Base-by-base conservation (phyloP, 2,113 vertebrate species). In the Eclectus roratus region DNA sequence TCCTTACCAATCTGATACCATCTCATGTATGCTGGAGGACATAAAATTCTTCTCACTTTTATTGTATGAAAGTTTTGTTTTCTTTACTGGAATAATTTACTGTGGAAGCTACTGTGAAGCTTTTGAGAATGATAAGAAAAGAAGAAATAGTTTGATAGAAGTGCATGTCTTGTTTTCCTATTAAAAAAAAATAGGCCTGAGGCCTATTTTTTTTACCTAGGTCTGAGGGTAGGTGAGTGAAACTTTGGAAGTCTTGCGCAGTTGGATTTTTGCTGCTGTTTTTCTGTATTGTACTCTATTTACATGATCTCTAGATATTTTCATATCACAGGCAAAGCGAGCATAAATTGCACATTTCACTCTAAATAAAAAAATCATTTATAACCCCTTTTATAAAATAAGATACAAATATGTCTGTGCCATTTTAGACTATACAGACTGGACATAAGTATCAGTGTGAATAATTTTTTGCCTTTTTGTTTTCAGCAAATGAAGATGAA, bases 401-500 rank as follows among this genome's bases (percentile, higher is more conserved):
- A 80, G 13, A 44, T 88, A 35, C 31, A 86, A 78, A 11, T 80
- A 73, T 52, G 13, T 47, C 35, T 70, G 13, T 88, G 65, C 43
- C 23, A 11, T 65, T 86, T 84, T 65, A 70, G 31, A 49, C 28
- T 65, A 27, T 29, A 71, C 74, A 77, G 46, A 82, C 28, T 39
- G 64, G 44, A 83, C 11, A 24, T 83, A 77, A 85, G 55, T 25
- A 28, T 65, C 41, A 68, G 17, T 52, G 24, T 63, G 35, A 81
- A 89, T 95, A 46, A 89, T 76, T 70, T 77, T 10, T 78, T 82
- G 9, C 39, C 39, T 95, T 79, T 76, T 98, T 49, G 46, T 95
- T 98, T 97, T 70, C 55, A 98, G 98, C 85, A 85, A 93, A 60
- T 80, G 84, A 97, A 96, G 61, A 85, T 87, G 88, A 96, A 44